Evolutionary conservation across 2,113 vertebrate genomes (phyloP), one percentile per base, ranked within the genome.

Genomic region (Podocnemis expansa): DNA sequence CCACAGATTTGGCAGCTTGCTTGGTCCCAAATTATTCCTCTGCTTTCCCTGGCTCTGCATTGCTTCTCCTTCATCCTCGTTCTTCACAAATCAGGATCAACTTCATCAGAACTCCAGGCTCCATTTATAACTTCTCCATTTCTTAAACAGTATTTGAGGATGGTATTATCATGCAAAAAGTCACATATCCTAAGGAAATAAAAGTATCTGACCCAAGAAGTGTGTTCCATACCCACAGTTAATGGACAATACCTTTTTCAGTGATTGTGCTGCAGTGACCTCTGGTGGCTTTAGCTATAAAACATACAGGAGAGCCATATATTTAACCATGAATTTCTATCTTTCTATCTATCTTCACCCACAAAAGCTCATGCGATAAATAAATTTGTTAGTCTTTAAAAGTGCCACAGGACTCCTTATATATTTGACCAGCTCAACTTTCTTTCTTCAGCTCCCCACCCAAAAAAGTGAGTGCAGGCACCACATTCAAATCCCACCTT

Each of bases 231-330:
- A 21, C 45, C 27, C 19, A 73, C 67, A n/a, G 47, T 14, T 51
- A 51, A 79, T 3, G 47, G 13, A 21, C 10, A 52, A 17, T 4
- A 52, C 14, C 67, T 41, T 22, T 21, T 12, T 27, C 76, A 78
- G 27, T 49, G 0, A 14, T 16, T 73, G 45, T 54, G 76, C 13
- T 16, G 45, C 7, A 34, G 56, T 87, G 92, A 70, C 87, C 47
- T 29, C 87, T 89, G 34, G 41, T 63, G 89, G 76, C 45, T 87
- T 22, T 29, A 19, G 34, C 24, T 12, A 27, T 8, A 60, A 47
- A 22, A 14, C 0, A 17, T 17, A 11, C 8, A 1, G 17, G 7
- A 8, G 31, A n/a, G 25, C 8, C 9, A 3, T 3, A 2, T 0
- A 0, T 75, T 75, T 1, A 43, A 73, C n/a, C n/a, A n/a, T n/a